Percentiles rank a stretch among this genome's conserved stretches.
Conservation (phyloP, 1,140 invertebrate genomes). For the Phenacoccus solenopsis region DNA sequence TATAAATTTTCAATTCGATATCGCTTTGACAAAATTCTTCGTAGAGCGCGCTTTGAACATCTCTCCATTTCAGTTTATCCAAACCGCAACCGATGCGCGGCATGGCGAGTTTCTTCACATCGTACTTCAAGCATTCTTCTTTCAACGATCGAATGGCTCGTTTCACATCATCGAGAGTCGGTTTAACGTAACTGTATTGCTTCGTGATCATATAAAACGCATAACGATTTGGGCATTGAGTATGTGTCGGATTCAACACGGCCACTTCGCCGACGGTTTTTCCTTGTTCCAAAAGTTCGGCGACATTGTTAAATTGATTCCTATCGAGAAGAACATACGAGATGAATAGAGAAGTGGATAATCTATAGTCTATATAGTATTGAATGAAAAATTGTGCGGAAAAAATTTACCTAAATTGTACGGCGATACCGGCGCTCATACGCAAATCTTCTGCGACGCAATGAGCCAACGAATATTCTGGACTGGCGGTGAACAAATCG, state of each 20-base stretch:
- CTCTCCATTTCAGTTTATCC: slow-evolving; percentile 44
- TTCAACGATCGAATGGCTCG: slow-evolving; percentile 30
- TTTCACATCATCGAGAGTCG: slow-evolving; percentile 31
- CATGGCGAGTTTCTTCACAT: slow-evolving; percentile 41
- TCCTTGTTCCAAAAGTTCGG: slow-evolving; percentile 33
- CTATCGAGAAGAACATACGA: too few species aligned
- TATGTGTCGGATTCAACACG: slow-evolving; percentile 37
- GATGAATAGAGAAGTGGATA: too few species aligned
- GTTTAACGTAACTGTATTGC: slow-evolving; percentile 32
- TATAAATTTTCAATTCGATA: background rate
- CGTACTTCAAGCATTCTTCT: slow-evolving; percentile 31
- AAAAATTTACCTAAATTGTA: slow-evolving; percentile 20
- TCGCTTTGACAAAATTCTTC: background rate
- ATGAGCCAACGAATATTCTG: slow-evolving; percentile 19
- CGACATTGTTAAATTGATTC: slow-evolving; percentile 30
- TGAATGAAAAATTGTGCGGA: too few species aligned
- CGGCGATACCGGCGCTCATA: slow-evolving; percentile 21
- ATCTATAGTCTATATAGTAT: too few species aligned
- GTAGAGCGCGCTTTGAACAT: slow-evolving; percentile 32
- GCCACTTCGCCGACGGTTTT: slow-evolving; percentile 41
- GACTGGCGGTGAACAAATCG: slow-evolving; percentile 10
- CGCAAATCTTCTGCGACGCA: slow-evolving; percentile 19
- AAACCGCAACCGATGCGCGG: slow-evolving; percentile 50
- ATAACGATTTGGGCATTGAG: slow-evolving; percentile 34
- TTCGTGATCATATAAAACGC: slow-evolving; percentile 44